phyloP scores from a whole-genome alignment of 2,113 vertebrate species.

The Dasypus novemcinctus region DNA sequence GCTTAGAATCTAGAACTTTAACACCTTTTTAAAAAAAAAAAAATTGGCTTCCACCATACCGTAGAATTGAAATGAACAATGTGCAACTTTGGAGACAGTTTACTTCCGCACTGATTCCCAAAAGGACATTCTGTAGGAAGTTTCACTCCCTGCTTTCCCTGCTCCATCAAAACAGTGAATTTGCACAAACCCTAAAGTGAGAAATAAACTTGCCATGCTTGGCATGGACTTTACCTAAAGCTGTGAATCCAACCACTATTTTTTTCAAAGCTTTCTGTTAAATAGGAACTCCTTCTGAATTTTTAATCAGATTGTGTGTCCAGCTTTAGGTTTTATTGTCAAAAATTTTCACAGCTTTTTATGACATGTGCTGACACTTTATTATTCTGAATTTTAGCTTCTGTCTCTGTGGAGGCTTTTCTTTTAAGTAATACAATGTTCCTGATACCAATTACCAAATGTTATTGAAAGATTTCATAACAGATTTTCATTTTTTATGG shows the following conservation, averaged over 20 bases:
- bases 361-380: background rate
- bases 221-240: background rate
- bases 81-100: background rate
- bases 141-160: background rate
- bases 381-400: background rate
- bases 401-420: background rate
- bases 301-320: constrained; percentile 9
- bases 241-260: background rate
- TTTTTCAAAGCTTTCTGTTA: background rate
- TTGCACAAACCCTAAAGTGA: background rate
- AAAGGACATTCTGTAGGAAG: background rate
- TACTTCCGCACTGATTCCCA: background rate
- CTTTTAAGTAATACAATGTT: background rate
- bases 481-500: constrained; percentile 9
- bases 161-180: background rate
- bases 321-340: background rate
- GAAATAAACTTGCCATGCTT: background rate
- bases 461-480: background rate
- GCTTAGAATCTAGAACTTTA: background rate
- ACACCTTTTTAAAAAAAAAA: background rate
- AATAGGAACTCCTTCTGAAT: background rate
- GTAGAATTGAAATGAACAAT: background rate
- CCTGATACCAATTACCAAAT: background rate
- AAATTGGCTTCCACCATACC: background rate
- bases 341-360: background rate